A percentile compares a stretch with the other conserved stretches of the same genome.
Conservation (phyloP, 2,113 vertebrate genomes). For the Oreochromis tanganicae region DNA sequence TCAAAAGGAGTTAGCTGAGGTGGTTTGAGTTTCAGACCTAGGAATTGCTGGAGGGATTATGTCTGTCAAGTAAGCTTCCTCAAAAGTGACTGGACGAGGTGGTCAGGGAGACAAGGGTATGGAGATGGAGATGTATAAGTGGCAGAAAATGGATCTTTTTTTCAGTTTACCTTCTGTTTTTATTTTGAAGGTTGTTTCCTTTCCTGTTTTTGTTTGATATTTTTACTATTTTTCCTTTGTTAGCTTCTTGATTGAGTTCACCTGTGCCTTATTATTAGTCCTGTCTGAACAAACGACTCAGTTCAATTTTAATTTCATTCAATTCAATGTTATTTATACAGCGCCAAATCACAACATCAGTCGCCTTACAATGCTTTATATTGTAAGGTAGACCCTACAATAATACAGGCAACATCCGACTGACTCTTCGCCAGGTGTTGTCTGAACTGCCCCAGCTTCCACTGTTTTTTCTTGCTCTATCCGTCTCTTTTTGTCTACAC, state of each 20-base stretch:
- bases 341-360: background rate
- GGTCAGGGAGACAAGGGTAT: background rate
- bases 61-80: background rate
- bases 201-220: background rate
- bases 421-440: background rate
- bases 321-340: background rate
- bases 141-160: background rate
- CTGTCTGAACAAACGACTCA: background rate
- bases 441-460: background rate
- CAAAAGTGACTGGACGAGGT: background rate
- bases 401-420: background rate
- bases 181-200: background rate
- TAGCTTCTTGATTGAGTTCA: background rate
- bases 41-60: background rate
- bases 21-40: background rate
- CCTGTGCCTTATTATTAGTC: background rate
- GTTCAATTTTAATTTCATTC: background rate
- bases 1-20: background rate
- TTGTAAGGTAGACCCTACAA: background rate
- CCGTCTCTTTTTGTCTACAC: background rate
- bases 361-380: background rate
- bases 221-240: background rate
- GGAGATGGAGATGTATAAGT: background rate
- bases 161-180: background rate
- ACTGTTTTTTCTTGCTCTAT: background rate